Base-by-base conservation (phyloP, 2,113 vertebrate genomes). In the Aspidoscelis tigris region DNA sequence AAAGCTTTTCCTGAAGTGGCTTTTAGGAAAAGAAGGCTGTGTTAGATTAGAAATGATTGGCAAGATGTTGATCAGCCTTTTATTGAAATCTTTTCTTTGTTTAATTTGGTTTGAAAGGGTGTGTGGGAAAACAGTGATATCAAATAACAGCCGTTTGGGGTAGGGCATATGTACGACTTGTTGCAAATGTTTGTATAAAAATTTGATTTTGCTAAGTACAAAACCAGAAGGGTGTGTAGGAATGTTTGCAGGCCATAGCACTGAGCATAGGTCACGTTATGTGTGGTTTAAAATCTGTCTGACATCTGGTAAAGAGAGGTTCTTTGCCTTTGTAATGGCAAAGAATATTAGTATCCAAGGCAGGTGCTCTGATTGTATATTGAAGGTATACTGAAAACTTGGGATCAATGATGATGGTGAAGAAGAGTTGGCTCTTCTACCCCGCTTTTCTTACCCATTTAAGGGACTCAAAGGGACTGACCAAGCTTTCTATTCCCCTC, bases 41-140 rank as follows among this genome's bases (percentile, higher is more conserved):
- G 73, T 87, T 91, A 82, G 41, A 89, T 89, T 80, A 92, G 61
- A 88, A 84, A 85, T 90, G 88, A 91, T 80, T 88, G 44, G 64
- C 82, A 76, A 89, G 77, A 66, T 90, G 77, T 83, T 89, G 43
- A 76, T 88, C 53, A n/a, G 14, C 53, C 61, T 74, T 90, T 89
- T 92, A 9, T 82, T 89, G 80, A 83, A 88, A 61, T 80, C 39
- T 87, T 87, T 87, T 87, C 73, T 80, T 83, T 87, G 41, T 88
- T 91, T 85, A 78, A 81, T 6, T 5, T 88, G 77, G 22, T 78
- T 76, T 88, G 21, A 87, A 84, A 89, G 22, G 3, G 58, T 84
- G 50, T 22, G 80, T 81, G 85, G 86, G 73, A 75, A 80, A 88
- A 87, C 76, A 81, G 58, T 44, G 43, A 55, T 82, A 84, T 53